Percentiles rank a stretch among this genome's conserved stretches.
Evolutionary conservation across 2,888 invertebrate genomes (phyloP).

Genomic region (Lottia scabra): DNA sequence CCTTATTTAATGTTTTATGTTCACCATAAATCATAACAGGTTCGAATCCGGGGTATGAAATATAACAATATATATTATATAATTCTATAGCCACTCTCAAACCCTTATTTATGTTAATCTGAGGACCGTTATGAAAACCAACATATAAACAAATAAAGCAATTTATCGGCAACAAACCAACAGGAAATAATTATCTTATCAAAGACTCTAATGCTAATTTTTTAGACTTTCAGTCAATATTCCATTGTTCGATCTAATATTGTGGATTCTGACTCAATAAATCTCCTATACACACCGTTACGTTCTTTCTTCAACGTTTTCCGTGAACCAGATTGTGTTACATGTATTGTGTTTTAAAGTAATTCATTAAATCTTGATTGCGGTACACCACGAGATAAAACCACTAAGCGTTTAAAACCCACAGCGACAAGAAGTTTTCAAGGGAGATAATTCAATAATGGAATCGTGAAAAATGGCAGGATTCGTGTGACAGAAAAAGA

Average conservation of each 20-base stretch:
- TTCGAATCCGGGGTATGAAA: too few species aligned
- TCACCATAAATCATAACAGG: too few species aligned
- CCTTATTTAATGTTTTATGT: too few species aligned
- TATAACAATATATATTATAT: too few species aligned
- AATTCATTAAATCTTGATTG: constrained; percentile 5
- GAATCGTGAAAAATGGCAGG: too few species aligned
- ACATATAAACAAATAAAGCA: constrained; percentile 11
- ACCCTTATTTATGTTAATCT: too few species aligned
- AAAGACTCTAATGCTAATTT: constrained; percentile 15
- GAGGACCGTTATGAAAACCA: too few species aligned
- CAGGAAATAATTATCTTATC: constrained; percentile 14
- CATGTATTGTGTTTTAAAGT: constrained; percentile 3
- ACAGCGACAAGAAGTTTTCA: background rate
- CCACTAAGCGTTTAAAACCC: constrained; percentile 5
- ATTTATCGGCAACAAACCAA: constrained; percentile 9
- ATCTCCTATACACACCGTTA: background rate
- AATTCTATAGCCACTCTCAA: too few species aligned
- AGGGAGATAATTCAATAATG: background rate
- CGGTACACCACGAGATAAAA: background rate
- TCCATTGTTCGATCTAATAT: background rate
- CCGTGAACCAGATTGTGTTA: constrained; percentile 4
- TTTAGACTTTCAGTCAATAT: constrained; percentile 5
- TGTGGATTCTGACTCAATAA: constrained; percentile 3
- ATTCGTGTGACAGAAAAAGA: too few species aligned
- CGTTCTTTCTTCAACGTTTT: background rate